These are phyloP conservation scores for Microplitis demolitor DNA, from an alignment of 1,140 invertebrate genomes.

Conservation along the genomic window DNA sequence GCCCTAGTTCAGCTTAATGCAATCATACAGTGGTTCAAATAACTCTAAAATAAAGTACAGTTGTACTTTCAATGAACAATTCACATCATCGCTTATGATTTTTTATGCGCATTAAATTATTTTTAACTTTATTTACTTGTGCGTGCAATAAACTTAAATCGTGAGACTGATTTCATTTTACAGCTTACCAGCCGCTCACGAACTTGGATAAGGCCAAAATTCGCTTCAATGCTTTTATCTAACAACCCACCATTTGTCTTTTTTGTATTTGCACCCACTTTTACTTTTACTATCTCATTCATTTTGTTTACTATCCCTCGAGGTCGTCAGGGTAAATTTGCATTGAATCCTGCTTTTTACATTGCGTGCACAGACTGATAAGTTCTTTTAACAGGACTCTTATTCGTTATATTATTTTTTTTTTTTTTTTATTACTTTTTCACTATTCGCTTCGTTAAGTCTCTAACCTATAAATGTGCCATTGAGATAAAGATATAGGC, in stretches of 20 bases:
- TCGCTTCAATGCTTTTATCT: slow-evolving; percentile 25
- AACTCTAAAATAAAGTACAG: not conserved
- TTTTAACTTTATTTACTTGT: not conserved
- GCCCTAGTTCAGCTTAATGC: slow-evolving; percentile 25
- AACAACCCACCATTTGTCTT: slow-evolving; percentile 24
- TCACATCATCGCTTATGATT: not conserved
- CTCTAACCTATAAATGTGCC: not conserved
- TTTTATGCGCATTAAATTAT: not conserved
- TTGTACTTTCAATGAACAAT: not conserved
- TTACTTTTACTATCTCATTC: slow-evolving; percentile 15
- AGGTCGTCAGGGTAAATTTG: slow-evolving; percentile 35
- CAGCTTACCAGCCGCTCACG: slow-evolving; percentile 34
- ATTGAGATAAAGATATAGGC: no score
- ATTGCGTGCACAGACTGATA: slow-evolving; percentile 46
- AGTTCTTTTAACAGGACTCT: slow-evolving; percentile 32
- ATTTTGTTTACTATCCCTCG: not conserved
- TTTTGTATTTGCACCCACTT: slow-evolving; percentile 1
- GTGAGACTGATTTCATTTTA: slow-evolving; percentile 41
- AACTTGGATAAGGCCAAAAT: slow-evolving; percentile 24
- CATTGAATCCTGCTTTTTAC: slow-evolving; percentile 34
- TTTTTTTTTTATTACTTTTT: slow-evolving; percentile 5
- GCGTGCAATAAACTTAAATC: slow-evolving; percentile 20
- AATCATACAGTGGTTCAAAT: slow-evolving; percentile 24
- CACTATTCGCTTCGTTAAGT: not conserved
- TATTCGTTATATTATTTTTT: slow-evolving; percentile 27